Evolutionary conservation across 2,888 invertebrate species (phyloP), one percentile per base, ranked within the genome.

Genomic region (Pseudococcus longispinus): DNA sequence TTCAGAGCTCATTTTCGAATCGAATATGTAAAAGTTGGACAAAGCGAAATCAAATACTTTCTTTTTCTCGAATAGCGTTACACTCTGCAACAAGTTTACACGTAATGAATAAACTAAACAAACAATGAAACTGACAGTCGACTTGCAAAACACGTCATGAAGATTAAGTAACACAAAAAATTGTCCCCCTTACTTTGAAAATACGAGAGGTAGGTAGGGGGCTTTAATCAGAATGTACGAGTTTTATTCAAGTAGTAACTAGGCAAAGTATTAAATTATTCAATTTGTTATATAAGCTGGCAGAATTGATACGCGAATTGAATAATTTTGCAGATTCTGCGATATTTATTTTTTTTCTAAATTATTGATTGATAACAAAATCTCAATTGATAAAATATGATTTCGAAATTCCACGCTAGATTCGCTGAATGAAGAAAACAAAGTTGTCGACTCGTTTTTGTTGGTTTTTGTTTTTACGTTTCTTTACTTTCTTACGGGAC

Each of bases 1-100:
- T 32, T 86, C 77, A 9, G 86, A 51, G 51, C 23, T 86, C 86
- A 86, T 86, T 20, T 15, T 84, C 15, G 26, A 20, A 42, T 42
- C 11, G n/a, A n/a, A n/a, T 60, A 20, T 11, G 3, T 5, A 20
- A n/a, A 8, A 23, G 9, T 60, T 23, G 15, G 23, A 8, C 20
- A 60, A 60, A 60, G 6, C 23, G 51, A 51, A 51, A 51, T 11
- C 5, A 55, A n/a, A 18, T 4, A 37, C 55, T 55, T 60, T 60
- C 23, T 23, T 60, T 20, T n/a, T 55, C n/a, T 23, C 23, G 23
- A 23, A 23, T n/a, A 51, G 13, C n/a, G n/a, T 9, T 8, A 60
- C 23, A 9, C 23, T 20, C 20, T 8, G 51, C 23, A 60, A 60
- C 55, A 60, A 23, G 11, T 60, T 23, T 60, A 60, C 60, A 60